These are phyloP conservation scores for Anadara kagoshimensis DNA, from an alignment of 1,140 invertebrate species.

Conservation along the genomic window DNA sequence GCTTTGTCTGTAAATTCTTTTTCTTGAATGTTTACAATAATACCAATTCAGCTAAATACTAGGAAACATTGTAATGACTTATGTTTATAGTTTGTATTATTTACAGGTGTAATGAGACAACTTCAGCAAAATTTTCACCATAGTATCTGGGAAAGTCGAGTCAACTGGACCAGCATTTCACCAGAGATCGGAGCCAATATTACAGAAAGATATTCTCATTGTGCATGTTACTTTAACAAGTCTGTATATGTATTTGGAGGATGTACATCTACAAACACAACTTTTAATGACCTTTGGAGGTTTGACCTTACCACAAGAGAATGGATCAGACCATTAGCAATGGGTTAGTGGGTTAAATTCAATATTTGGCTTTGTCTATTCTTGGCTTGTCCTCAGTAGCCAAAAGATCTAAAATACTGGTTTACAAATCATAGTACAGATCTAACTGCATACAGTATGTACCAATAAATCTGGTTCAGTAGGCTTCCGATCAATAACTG, in stretches of 20 bases:
- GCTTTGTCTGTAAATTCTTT: too few species aligned
- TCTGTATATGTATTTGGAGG: slow-evolving; percentile 96
- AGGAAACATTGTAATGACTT: too few species aligned
- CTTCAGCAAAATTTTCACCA: slow-evolving; percentile 79
- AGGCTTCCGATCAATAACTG: too few species aligned
- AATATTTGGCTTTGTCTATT: too few species aligned
- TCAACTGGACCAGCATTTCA: slow-evolving; percentile 52
- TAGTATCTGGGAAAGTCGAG: slow-evolving; percentile 43
- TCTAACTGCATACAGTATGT: too few species aligned
- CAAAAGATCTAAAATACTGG: too few species aligned
- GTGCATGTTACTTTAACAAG: slow-evolving; percentile 83
- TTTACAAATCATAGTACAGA: too few species aligned
- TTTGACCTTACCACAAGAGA: slow-evolving; percentile 89
- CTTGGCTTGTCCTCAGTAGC: too few species aligned
- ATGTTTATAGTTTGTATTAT: too few species aligned
- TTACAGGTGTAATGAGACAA: slow-evolving; percentile 84
- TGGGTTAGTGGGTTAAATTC: slow-evolving; percentile 57
- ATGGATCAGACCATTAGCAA: slow-evolving; percentile 79
- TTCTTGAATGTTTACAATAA: too few species aligned
- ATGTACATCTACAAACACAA: slow-evolving; percentile 93
- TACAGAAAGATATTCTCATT: slow-evolving; percentile 77
- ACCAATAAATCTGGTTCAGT: too few species aligned
- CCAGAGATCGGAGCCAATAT: slow-evolving; percentile 43
- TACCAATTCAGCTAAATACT: too few species aligned
- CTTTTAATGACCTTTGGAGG: slow-evolving; percentile 97